Conservation (phyloP, 2,888 invertebrate genomes). For the Harpalus rubripes region DNA sequence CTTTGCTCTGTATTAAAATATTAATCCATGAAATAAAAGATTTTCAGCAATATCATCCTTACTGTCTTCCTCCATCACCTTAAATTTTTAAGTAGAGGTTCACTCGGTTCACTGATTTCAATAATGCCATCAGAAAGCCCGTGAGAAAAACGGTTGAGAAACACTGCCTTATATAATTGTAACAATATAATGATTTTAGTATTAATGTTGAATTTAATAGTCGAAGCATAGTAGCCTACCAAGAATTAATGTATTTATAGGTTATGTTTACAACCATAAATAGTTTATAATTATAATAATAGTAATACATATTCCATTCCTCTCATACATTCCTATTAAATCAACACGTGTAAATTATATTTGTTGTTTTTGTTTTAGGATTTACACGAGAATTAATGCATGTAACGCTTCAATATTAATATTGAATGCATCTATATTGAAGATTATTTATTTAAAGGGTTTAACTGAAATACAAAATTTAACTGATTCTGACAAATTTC, state of each 20-base stretch:
- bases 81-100: no score
- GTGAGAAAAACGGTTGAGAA: no score
- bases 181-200: no score
- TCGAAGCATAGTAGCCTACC: background rate
- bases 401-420: conserved; percentile 20
- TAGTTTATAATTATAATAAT: conserved; percentile 8
- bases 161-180: no score
- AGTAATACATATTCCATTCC: background rate
- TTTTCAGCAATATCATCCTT: no score
- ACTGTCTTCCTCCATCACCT: no score
- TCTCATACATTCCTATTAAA: background rate
- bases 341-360: conserved; percentile 8
- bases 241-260: background rate
- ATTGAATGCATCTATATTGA: conserved; percentile 4
- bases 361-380: conserved; percentile 8
- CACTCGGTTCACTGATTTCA: no score
- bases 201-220: no score
- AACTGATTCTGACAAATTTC: conserved; percentile 2
- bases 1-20: no score
- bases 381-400: conserved; percentile 8
- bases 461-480: conserved; percentile 4
- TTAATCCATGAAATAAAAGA: no score
- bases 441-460: conserved; percentile 12
- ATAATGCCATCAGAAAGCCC: no score
- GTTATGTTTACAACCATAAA: conserved; percentile 3